Percentiles rank a stretch among this genome's conserved stretches.
Evolutionary conservation across 1,140 invertebrate genomes (phyloP).

Genomic region (Pseudomyrmex pallidus): DNA sequence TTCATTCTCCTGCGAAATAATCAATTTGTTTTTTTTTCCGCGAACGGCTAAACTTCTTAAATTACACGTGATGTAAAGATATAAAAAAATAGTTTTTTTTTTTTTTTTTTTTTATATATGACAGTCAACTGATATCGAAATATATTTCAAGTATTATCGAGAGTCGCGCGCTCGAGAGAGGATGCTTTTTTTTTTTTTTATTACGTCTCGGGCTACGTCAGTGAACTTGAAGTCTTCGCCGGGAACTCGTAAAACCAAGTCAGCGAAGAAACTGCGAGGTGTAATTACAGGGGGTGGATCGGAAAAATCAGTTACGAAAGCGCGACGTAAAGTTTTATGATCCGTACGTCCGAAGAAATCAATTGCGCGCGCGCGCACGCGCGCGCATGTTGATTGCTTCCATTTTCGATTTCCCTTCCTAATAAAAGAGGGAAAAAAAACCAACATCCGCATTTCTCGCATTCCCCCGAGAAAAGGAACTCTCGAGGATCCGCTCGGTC

Average conservation of each 20-base stretch:
- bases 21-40: neutral
- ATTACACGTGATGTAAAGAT: neutral
- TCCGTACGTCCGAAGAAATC: neutral
- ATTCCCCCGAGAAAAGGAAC: neutral
- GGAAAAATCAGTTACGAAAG: conserved; percentile 38
- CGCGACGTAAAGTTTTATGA: conserved; percentile 18
- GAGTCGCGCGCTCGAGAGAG: neutral
- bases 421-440: neutral
- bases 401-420: conserved; percentile 1
- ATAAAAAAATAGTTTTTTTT: neutral
- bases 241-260: conserved; percentile 36
- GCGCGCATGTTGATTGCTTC: neutral
- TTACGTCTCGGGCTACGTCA: neutral
- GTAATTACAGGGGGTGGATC: conserved; percentile 13
- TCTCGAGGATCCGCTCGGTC: neutral
- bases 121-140: too few species aligned
- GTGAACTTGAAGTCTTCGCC: conserved; percentile 8
- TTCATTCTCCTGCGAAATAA: neutral
- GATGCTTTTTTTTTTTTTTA: conserved; percentile 7
- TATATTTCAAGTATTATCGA: neutral
- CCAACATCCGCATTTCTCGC: too few species aligned
- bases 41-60: neutral
- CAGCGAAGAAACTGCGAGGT: conserved; percentile 29
- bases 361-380: neutral
- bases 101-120: too few species aligned